Evolutionary conservation across 2,113 vertebrate genomes (phyloP).

Genomic region (Cephalopholis sonnerati): DNA sequence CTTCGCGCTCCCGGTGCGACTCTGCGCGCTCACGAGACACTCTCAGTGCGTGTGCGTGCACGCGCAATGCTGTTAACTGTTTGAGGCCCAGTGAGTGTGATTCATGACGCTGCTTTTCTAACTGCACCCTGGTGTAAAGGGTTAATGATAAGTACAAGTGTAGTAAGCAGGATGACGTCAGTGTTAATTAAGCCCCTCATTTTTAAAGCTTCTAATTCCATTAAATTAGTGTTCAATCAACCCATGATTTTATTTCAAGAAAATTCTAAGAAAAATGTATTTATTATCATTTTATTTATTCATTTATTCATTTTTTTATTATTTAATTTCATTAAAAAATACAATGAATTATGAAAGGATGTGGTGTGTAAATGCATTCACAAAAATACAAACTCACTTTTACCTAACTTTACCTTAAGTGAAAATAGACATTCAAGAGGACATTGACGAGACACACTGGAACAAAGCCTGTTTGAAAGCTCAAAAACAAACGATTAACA

Average conservation of each 20-base stretch:
- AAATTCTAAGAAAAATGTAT: not conserved
- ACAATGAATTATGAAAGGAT: not conserved
- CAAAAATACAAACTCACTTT: not conserved
- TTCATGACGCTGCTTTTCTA: conserved; percentile 45
- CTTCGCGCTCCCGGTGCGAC: conserved; percentile 68
- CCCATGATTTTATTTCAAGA: not conserved
- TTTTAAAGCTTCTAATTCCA: not conserved
- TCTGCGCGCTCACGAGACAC: conserved; percentile 55
- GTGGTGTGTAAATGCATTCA: not conserved
- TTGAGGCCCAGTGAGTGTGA: conserved; percentile 22
- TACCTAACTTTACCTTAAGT: not conserved
- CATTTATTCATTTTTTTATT: not conserved
- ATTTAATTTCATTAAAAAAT: not conserved
- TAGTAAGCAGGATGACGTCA: conserved; percentile 37
- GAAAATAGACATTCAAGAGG: no score
- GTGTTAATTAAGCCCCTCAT: not conserved
- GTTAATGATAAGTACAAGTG: conserved; percentile 12
- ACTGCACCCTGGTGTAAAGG: not conserved
- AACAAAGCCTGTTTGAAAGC: no score
- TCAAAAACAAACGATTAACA: no score
- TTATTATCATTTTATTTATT: not conserved
- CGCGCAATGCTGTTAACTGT: conserved; percentile 73
- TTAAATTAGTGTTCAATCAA: not conserved
- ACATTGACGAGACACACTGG: no score
- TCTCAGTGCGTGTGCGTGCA: conserved; percentile 43